Conservation (phyloP, 1,140 invertebrate species). For the Bombus polaris region DNA sequence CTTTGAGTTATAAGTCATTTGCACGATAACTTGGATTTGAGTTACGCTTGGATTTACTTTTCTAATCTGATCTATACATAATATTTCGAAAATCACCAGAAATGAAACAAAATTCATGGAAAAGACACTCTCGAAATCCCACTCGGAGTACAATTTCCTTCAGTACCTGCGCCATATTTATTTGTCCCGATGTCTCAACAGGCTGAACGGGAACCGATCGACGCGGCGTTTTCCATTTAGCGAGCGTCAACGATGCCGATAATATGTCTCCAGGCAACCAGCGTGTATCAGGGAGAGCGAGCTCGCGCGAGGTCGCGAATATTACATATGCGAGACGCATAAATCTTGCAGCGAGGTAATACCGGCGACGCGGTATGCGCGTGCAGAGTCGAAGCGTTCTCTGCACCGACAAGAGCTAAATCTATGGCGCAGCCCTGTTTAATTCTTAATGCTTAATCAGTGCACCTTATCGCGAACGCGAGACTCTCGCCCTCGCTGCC, state of each 20-base stretch:
- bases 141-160: too few relatives aligned
- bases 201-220: neutral
- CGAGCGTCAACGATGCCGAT: slow-evolving; percentile 34
- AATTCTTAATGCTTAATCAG: slow-evolving; percentile 74
- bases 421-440: slow-evolving; percentile 62
- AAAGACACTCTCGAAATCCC: too few relatives aligned
- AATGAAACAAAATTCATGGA: too few relatives aligned
- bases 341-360: slow-evolving; percentile 63
- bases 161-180: neutral
- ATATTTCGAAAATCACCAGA: too few relatives aligned
- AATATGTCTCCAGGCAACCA: slow-evolving; percentile 25
- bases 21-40: too few relatives aligned
- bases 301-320: slow-evolving; percentile 46
- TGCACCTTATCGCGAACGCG: slow-evolving; percentile 65
- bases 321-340: slow-evolving; percentile 63
- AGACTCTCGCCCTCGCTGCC: neutral
- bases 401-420: slow-evolving; percentile 41
- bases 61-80: too few relatives aligned
- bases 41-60: too few relatives aligned
- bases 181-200: neutral
- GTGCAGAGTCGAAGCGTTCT: slow-evolving; percentile 11
- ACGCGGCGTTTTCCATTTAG: slow-evolving; percentile 21
- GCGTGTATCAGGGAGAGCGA: slow-evolving; percentile 22
- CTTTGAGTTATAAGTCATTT: too few relatives aligned
- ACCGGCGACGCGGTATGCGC: slow-evolving; percentile 31